Evolutionary conservation across 2,797 vertebrate species (phyloP).

Genomic region (Poliocrania exsul): DNA sequence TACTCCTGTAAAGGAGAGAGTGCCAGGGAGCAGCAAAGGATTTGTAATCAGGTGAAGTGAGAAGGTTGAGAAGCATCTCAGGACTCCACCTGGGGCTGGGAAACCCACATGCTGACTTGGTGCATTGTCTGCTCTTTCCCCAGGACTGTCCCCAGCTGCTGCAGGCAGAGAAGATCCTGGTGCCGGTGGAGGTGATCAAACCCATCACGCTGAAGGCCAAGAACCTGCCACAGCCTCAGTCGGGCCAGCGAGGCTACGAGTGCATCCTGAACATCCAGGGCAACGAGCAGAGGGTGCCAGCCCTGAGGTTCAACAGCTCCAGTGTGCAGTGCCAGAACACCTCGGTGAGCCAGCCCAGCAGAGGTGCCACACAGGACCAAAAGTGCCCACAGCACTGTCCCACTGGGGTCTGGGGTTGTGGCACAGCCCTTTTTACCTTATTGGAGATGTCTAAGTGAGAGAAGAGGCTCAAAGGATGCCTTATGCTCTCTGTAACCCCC

Average conservation of each 20-base stretch:
- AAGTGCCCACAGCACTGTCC: background rate
- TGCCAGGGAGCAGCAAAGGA: background rate
- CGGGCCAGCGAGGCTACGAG: constrained; percentile 93
- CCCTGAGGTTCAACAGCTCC: constrained; percentile 96
- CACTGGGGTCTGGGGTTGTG: background rate
- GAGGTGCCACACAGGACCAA: background rate
- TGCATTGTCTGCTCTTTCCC: background rate
- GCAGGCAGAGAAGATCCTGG: constrained; percentile 90
- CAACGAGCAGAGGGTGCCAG: constrained; percentile 90
- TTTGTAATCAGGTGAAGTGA: background rate
- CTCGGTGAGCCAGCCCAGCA: constrained; percentile 85
- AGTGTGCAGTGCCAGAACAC: constrained; percentile 98
- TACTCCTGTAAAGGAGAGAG: background rate
- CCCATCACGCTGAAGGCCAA: constrained; percentile 94
- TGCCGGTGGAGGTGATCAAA: constrained; percentile 93
- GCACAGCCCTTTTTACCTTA: background rate
- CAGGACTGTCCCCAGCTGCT: constrained; percentile 97
- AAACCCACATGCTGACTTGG: background rate
- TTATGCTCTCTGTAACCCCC: background rate
- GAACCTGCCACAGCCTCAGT: constrained; percentile 96
- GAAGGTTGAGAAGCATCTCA: background rate
- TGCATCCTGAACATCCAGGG: constrained; percentile 94
- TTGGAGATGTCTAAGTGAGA: no score
- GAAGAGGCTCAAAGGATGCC: background rate
- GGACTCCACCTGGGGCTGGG: background rate